These are phyloP conservation scores for Drosophila biarmipes DNA, from an alignment of 1,140 invertebrate genomes.

Conservation along the genomic window DNA sequence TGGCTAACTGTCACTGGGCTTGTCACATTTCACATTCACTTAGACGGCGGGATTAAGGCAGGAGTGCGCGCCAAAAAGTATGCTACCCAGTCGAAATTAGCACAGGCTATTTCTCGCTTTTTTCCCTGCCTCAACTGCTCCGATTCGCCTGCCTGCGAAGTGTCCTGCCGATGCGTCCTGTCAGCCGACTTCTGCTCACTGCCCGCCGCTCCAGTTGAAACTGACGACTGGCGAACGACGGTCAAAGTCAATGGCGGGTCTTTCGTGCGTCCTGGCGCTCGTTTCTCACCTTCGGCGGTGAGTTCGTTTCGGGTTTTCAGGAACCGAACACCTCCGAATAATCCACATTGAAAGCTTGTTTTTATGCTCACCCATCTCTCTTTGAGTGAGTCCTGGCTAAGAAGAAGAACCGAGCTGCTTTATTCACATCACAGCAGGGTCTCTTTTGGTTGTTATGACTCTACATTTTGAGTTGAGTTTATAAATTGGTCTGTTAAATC, in stretches of 20 bases:
- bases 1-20: conserved; percentile 68
- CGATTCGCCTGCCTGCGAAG: not conserved
- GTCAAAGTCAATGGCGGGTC: conserved; percentile 48
- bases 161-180: conserved; percentile 11
- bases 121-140: not conserved
- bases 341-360: conserved; percentile 2
- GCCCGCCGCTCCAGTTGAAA: conserved; percentile 64
- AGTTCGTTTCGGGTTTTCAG: not conserved
- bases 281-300: conserved; percentile 39
- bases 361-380: not conserved
- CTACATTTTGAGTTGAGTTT: not conserved
- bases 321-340: conserved; percentile 1
- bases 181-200: conserved; percentile 56
- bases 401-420: not conserved
- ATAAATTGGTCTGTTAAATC: not conserved
- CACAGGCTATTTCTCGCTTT: conserved; percentile 25
- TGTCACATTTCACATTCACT: conserved; percentile 74
- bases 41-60: conserved; percentile 24
- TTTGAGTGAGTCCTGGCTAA: not conserved
- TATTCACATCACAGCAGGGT: not conserved
- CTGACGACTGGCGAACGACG: conserved; percentile 51
- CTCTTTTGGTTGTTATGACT: not conserved
- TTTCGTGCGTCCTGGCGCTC: conserved; percentile 17
- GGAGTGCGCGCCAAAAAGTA: conserved; percentile 70
- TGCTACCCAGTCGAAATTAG: conserved; percentile 43